Conservation (phyloP, 2,888 invertebrate species). For the Yponomeuta cagnagella region DNA sequence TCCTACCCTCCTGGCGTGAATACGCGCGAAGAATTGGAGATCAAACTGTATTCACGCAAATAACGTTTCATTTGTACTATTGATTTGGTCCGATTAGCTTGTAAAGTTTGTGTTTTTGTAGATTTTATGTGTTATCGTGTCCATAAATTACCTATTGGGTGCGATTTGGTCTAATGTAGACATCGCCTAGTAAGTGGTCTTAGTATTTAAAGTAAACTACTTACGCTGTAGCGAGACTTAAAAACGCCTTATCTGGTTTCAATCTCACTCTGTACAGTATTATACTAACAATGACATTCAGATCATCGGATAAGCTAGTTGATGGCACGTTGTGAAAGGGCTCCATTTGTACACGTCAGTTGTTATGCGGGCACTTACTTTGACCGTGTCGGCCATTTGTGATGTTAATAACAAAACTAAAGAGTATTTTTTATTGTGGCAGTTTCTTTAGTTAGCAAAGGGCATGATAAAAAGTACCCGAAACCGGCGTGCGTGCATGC, state of each 20-base stretch:
- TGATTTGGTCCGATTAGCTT: no score
- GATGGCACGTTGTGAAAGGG: neutral
- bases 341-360: conserved; percentile 1
- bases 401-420: neutral
- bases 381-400: neutral
- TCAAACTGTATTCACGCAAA: neutral
- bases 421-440: no score
- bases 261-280: neutral
- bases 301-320: neutral
- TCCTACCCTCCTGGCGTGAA: neutral
- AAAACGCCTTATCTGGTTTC: neutral
- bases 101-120: no score
- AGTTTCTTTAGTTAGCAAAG: no score
- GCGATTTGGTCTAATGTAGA: no score
- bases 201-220: no score
- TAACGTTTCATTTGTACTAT: neutral
- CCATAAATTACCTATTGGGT: no score
- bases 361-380: neutral
- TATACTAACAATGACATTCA: neutral
- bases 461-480: no score
- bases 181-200: no score
- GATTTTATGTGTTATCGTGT: no score
- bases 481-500: no score
- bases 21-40: neutral
- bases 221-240: neutral